These are phyloP conservation scores for Pagetopsis macropterus DNA, from an alignment of 2,797 vertebrate genomes.

Conservation along the genomic window DNA sequence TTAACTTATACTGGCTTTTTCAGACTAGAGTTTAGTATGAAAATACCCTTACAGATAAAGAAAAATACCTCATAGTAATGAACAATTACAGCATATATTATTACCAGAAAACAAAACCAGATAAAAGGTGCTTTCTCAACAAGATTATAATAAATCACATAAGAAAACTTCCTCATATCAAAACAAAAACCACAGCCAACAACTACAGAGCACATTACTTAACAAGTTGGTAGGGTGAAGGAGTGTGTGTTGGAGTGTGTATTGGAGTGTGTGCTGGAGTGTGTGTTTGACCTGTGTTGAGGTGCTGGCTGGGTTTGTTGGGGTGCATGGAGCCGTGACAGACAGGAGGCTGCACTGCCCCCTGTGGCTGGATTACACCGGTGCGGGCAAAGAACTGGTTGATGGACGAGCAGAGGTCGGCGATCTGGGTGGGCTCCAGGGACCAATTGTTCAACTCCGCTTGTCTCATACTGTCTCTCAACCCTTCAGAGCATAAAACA, in stretches of 20 bases:
- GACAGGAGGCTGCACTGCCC: slow-evolving; percentile 87
- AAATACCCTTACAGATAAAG: not conserved
- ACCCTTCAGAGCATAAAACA: slow-evolving; percentile 74
- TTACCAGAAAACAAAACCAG: not conserved
- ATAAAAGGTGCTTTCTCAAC: not conserved
- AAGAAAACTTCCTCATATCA: not conserved
- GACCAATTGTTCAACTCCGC: slow-evolving; percentile 95
- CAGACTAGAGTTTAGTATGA: too few species aligned
- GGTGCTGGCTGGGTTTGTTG: slow-evolving; percentile 90
- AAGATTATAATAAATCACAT: not conserved
- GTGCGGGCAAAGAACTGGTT: slow-evolving; percentile 95
- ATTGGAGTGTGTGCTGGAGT: not conserved
- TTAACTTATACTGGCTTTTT: not conserved
- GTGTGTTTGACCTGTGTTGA: slow-evolving; percentile 80
- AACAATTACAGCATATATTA: too few species aligned
- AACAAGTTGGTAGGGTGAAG: not conserved
- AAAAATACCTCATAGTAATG: not conserved
- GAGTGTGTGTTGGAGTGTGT: not conserved
- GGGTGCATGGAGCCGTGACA: slow-evolving; percentile 91
- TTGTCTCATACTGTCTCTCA: slow-evolving; percentile 95
- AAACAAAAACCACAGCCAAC: not conserved
- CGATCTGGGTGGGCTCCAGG: slow-evolving; percentile 92
- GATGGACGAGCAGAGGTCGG: slow-evolving; percentile 94
- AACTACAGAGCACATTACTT: not conserved
- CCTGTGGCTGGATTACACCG: slow-evolving; percentile 91